Conservation (phyloP, 2,797 vertebrate species). For the Lemur catta region DNA sequence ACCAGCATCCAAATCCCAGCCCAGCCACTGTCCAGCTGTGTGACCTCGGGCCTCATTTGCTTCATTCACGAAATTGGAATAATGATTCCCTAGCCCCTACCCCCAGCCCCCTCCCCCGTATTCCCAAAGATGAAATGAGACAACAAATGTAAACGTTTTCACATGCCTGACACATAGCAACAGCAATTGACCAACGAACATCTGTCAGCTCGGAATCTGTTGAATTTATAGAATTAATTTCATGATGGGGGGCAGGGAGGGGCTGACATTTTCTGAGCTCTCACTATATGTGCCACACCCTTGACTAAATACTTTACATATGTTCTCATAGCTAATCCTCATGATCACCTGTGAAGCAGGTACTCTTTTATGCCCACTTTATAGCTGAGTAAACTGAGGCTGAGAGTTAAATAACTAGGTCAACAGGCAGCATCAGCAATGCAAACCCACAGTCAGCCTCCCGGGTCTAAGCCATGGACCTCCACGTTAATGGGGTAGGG, state of each 20-base stretch:
- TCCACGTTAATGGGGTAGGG: no score
- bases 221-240: not conserved
- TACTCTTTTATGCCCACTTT: not conserved
- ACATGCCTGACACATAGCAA: not conserved
- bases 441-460: not conserved
- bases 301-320: not conserved
- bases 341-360: accelerated
- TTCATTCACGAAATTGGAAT: not conserved
- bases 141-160: not conserved
- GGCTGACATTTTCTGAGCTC: not conserved
- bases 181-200: not conserved
- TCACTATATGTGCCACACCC: not conserved
- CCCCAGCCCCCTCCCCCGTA: not conserved
- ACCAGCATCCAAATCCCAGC: not conserved
- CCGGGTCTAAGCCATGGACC: not conserved
- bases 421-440: not conserved
- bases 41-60: not conserved
- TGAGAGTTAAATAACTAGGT: not conserved
- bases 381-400: not conserved
- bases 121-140: not conserved
- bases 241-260: not conserved
- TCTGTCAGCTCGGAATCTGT: accelerated
- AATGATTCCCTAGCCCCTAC: not conserved
- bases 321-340: not conserved
- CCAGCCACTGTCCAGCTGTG: not conserved